Evolutionary conservation across 1,140 invertebrate species (phyloP).

Genomic region (Scaptomyza pallida): DNA sequence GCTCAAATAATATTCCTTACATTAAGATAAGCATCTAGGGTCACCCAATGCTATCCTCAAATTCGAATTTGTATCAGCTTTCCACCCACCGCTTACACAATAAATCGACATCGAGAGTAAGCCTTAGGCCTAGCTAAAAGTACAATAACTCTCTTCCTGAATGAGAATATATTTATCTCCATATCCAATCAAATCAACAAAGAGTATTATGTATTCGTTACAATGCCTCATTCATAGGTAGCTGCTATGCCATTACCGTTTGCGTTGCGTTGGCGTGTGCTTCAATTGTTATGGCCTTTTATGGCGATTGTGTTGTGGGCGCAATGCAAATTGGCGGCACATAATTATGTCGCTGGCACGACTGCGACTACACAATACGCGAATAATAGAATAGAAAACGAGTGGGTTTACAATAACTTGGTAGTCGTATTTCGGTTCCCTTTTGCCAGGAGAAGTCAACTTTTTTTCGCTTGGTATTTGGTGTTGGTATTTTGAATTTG

Average conservation of each 20-base stretch:
- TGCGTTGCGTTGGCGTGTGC: conserved; percentile 30
- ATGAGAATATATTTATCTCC: not conserved
- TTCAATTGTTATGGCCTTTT: conserved; percentile 73
- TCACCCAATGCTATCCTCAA: too few relatives aligned
- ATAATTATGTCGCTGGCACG: conserved; percentile 74
- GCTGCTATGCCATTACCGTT: conserved; percentile 16
- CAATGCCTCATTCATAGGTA: not conserved
- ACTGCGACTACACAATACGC: conserved; percentile 18
- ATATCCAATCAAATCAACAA: not conserved
- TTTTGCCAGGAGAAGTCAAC: conserved; percentile 7
- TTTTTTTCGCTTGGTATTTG: conserved; percentile 30
- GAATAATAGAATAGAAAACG: conserved; percentile 33
- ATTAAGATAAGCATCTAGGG: too few relatives aligned
- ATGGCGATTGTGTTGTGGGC: conserved; percentile 66
- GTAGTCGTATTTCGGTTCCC: not conserved
- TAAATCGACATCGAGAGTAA: not conserved
- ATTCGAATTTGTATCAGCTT: too few relatives aligned
- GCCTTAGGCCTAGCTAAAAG: not conserved
- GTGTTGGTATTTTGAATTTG: conserved; percentile 19
- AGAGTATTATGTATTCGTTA: conserved; percentile 29
- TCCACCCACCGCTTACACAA: too few relatives aligned
- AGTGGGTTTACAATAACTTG: conserved; percentile 45
- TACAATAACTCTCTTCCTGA: not conserved
- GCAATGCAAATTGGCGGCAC: conserved; percentile 76
- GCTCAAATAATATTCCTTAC: too few relatives aligned